Conservation (phyloP, 1,140 invertebrate species). For the Aphaenogaster ashmeadi region DNA sequence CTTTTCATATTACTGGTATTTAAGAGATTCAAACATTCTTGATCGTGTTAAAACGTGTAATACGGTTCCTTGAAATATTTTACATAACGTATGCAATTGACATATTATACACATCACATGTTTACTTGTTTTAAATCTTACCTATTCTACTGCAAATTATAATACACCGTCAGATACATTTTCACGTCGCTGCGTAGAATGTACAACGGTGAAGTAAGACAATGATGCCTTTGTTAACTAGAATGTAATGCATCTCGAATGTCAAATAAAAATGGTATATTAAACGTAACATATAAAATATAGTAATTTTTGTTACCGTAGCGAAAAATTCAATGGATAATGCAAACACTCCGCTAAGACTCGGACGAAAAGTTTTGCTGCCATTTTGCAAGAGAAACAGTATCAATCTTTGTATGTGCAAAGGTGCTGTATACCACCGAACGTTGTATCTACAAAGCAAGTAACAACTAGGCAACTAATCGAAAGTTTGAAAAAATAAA, state of each 20-base stretch:
- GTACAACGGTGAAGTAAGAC: neutral
- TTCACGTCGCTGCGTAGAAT: neutral
- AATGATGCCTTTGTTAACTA: neutral
- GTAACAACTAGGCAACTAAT: neutral
- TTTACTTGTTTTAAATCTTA: neutral
- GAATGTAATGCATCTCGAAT: neutral
- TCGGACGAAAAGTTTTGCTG: neutral
- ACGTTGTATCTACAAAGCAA: conserved; percentile 8
- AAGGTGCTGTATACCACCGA: conserved; percentile 8
- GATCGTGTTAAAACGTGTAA: neutral
- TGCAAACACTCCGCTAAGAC: neutral
- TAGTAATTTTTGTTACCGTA: neutral
- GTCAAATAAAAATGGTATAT: neutral
- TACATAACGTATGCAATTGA: neutral
- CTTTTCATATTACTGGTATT: too few species aligned
- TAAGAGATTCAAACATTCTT: too few species aligned
- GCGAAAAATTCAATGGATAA: neutral
- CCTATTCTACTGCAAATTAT: neutral
- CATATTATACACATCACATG: neutral
- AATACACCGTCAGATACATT: neutral
- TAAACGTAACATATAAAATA: neutral
- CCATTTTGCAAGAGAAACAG: conserved; percentile 12
- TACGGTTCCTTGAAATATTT: neutral
- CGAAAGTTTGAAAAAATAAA: neutral
- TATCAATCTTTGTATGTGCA: neutral